Evolutionary conservation across 1,140 invertebrate genomes (phyloP).

Genomic region (Aphaenogaster ashmeadi): DNA sequence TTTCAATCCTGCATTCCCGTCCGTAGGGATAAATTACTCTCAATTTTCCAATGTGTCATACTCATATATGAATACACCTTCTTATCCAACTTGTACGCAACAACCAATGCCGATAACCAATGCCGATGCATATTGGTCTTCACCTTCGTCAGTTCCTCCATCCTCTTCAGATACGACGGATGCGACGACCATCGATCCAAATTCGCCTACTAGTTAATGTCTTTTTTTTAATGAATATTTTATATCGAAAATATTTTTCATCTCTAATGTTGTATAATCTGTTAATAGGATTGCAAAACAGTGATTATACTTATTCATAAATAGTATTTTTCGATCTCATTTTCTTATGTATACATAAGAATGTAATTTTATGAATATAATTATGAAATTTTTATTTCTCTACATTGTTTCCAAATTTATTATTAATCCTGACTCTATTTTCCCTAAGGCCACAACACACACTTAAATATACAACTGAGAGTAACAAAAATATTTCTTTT

Average conservation of each 20-base stretch:
- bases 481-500: slow-evolving; percentile 6
- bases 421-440: not conserved
- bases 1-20: not conserved
- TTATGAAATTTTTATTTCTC: not conserved
- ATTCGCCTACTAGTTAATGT: not conserved
- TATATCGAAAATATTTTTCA: not conserved
- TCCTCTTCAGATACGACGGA: not conserved
- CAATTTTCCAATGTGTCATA: slow-evolving; percentile 13
- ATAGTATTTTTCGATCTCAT: not conserved
- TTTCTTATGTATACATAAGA: not conserved
- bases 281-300: not conserved
- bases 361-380: not conserved
- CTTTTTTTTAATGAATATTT: not conserved
- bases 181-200: not conserved
- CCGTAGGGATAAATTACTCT: not conserved
- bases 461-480: not conserved
- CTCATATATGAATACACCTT: slow-evolving; percentile 35
- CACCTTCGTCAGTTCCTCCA: not conserved
- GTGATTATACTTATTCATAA: not conserved
- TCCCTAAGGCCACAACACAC: not conserved
- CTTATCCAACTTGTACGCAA: slow-evolving; percentile 37
- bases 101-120: slow-evolving; percentile 12
- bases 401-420: not conserved
- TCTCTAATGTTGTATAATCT: not conserved
- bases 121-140: not conserved